These are phyloP conservation scores for Calephelis nemesis DNA, from an alignment of 1,140 invertebrate species.

Conservation along the genomic window DNA sequence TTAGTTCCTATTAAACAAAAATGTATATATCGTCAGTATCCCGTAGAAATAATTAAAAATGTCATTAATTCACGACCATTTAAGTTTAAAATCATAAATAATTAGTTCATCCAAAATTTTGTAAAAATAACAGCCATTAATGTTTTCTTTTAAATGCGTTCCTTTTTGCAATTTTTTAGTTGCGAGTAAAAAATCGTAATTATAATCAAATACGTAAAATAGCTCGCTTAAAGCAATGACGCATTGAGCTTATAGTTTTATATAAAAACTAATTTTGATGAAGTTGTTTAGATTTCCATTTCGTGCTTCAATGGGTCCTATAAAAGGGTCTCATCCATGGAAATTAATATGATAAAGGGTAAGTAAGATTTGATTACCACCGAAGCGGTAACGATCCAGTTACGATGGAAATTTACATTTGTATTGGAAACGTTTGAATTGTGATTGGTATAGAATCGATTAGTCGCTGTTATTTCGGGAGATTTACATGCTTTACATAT, in stretches of 20 bases:
- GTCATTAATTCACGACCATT: no score
- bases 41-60: no score
- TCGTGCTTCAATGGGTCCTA: neutral
- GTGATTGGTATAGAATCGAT: slow-evolving; percentile 1
- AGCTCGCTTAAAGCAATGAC: no score
- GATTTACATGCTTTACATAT: neutral
- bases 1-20: no score
- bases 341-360: slow-evolving; percentile 7
- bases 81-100: no score
- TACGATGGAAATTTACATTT: neutral
- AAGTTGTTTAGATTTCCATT: neutral
- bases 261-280: neutral
- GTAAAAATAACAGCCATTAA: no score
- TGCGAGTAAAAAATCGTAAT: no score
- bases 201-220: no score
- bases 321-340: neutral
- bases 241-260: neutral
- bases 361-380: slow-evolving; percentile 1
- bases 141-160: no score
- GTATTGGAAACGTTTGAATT: neutral
- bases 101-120: no score
- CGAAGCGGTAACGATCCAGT: neutral
- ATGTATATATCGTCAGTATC: no score
- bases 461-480: neutral
- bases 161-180: no score